A percentile compares a stretch with the other conserved stretches of the same genome.
Evolutionary conservation across 2,113 vertebrate genomes (phyloP).

Genomic region (Neoarius graeffei): DNA sequence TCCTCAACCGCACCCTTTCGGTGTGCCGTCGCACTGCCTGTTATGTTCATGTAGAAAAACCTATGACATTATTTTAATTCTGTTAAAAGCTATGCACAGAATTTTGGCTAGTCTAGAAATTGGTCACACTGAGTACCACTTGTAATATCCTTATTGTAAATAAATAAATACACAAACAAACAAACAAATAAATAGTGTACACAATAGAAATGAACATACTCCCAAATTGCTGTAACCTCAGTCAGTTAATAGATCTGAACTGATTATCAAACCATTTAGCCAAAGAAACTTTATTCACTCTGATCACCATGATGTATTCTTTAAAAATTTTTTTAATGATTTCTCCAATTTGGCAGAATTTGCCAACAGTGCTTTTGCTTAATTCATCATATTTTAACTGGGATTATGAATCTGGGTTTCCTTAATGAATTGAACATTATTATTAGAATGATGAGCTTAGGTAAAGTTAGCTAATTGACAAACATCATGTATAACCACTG

Average conservation of each 20-base stretch:
- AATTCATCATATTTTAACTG: background rate
- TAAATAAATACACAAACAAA: background rate
- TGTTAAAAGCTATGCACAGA: background rate
- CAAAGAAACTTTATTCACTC: background rate
- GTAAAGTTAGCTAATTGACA: background rate
- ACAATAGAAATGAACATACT: background rate
- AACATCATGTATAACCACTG: background rate
- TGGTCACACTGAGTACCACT: background rate
- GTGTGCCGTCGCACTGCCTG: background rate
- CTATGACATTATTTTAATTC: background rate
- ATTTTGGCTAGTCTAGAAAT: background rate
- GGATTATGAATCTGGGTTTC: background rate
- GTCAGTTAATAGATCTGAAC: background rate
- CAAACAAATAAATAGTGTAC: background rate
- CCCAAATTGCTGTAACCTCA: background rate
- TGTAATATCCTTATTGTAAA: background rate
- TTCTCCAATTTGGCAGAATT: background rate
- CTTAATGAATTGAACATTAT: background rate
- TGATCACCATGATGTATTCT: background rate
- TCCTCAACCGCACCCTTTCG: constrained; percentile 8
- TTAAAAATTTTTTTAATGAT: too few species aligned
- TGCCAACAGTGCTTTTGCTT: background rate
- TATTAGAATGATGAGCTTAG: background rate
- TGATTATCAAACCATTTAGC: background rate
- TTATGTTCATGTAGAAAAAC: background rate